These are phyloP conservation scores for Samia ricini DNA, from an alignment of 1,140 invertebrate genomes.

Conservation along the genomic window DNA sequence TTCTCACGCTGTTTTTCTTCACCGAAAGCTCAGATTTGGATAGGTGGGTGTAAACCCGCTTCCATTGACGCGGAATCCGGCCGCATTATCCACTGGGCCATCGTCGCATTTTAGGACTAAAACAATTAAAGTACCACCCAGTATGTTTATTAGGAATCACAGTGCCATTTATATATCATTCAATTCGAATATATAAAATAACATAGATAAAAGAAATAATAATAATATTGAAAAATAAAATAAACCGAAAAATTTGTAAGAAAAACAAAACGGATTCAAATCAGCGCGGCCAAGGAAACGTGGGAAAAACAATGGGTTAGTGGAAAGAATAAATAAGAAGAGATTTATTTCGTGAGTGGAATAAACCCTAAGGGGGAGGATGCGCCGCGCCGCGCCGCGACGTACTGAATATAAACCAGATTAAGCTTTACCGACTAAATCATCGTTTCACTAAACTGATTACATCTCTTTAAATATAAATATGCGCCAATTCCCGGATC, in stretches of 20 bases:
- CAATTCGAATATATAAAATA: background rate
- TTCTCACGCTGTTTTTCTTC: no score
- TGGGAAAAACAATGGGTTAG: slow-evolving; percentile 1
- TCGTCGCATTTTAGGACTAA: no score
- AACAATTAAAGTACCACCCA: no score
- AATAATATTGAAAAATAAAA: background rate
- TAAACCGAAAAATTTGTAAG: background rate
- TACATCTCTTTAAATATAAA: background rate
- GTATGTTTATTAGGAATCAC: no score
- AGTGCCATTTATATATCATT: background rate
- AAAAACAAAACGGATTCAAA: slow-evolving; percentile 1
- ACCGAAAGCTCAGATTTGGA: no score
- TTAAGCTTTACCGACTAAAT: background rate
- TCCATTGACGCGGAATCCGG: no score
- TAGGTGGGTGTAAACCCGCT: no score
- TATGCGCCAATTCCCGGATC: no score
- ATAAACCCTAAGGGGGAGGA: background rate
- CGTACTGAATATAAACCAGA: background rate
- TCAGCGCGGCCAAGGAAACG: background rate
- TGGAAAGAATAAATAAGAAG: slow-evolving; percentile 1
- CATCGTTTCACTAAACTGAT: background rate
- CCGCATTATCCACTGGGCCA: no score
- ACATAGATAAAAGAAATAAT: background rate
- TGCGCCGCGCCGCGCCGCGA: background rate
- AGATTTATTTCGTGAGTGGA: slow-evolving; percentile 1